phyloP scores from a whole-genome alignment of 2,888 invertebrate genomes.

The Idaea aversata region DNA sequence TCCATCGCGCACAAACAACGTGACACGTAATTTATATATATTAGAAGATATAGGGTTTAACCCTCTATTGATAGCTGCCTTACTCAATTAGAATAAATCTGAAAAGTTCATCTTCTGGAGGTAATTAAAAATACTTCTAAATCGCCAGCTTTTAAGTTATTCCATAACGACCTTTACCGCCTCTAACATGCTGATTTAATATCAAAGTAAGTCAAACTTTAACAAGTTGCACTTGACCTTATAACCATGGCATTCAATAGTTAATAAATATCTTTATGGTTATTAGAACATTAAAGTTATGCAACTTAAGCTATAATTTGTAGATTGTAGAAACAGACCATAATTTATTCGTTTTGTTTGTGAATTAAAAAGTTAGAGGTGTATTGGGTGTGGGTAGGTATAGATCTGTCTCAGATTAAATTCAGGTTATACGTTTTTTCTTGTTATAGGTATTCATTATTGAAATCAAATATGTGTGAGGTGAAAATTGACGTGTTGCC shows the following conservation, averaged over 20 bases:
- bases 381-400: too few species aligned
- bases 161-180: too few species aligned
- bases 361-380: too few species aligned
- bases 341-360: too few species aligned
- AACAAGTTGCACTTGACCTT: background rate
- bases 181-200: too few species aligned
- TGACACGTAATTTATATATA: too few species aligned
- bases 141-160: too few species aligned
- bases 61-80: background rate
- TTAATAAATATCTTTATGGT: constrained; percentile 9
- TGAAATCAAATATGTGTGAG: background rate
- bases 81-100: background rate
- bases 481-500: background rate
- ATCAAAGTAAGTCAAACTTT: background rate
- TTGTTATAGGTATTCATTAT: too few species aligned
- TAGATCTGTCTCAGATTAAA: too few species aligned
- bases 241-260: constrained; percentile 13
- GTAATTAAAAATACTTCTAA: background rate
- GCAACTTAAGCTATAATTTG: background rate
- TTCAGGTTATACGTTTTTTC: too few species aligned
- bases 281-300: background rate
- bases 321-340: background rate
- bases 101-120: background rate
- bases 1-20: too few species aligned
- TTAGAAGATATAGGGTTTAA: too few species aligned